Conservation (phyloP, 2,888 invertebrate genomes). For the Harpalus rubripes region DNA sequence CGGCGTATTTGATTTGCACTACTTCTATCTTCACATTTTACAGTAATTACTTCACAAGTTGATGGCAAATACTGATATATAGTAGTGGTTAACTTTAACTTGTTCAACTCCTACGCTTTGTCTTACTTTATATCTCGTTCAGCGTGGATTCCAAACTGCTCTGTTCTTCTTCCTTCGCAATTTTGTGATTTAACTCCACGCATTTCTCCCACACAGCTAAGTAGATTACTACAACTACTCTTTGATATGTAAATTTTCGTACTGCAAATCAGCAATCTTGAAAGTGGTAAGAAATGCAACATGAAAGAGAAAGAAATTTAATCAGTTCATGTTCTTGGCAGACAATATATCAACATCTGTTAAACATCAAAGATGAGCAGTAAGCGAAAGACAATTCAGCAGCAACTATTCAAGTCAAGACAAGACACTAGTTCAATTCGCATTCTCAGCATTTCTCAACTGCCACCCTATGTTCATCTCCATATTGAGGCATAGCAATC, state of each 20-base stretch:
- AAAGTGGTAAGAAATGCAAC: not conserved
- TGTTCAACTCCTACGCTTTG: constrained; percentile 47
- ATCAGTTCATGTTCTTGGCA: not conserved
- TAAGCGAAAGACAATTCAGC: constrained; percentile 21
- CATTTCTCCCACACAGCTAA: constrained; percentile 9
- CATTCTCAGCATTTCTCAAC: constrained; percentile 30
- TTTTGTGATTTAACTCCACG: constrained; percentile 32
- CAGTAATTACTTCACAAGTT: constrained; percentile 42
- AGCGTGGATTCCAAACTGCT: not conserved
- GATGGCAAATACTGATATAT: constrained; percentile 35
- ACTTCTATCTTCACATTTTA: constrained; percentile 10
- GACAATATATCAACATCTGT: constrained; percentile 6
- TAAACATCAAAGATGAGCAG: constrained; percentile 20
- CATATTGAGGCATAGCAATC: constrained; percentile 53
- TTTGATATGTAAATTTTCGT: constrained; percentile 3
- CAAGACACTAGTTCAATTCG: constrained; percentile 33
- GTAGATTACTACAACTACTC: constrained; percentile 30
- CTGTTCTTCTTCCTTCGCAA: constrained; percentile 11
- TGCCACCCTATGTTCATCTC: constrained; percentile 50
- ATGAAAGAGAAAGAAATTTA: not conserved
- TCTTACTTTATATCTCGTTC: constrained; percentile 36
- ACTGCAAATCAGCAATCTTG: constrained; percentile 15
- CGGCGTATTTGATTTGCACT: too few relatives aligned
- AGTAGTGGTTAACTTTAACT: constrained; percentile 28
- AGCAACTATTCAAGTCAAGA: constrained; percentile 6